A percentile compares a stretch with the other conserved stretches of the same genome.
Evolutionary conservation across 2,888 invertebrate genomes (phyloP).

Genomic region (Drosophila seclusa): DNA sequence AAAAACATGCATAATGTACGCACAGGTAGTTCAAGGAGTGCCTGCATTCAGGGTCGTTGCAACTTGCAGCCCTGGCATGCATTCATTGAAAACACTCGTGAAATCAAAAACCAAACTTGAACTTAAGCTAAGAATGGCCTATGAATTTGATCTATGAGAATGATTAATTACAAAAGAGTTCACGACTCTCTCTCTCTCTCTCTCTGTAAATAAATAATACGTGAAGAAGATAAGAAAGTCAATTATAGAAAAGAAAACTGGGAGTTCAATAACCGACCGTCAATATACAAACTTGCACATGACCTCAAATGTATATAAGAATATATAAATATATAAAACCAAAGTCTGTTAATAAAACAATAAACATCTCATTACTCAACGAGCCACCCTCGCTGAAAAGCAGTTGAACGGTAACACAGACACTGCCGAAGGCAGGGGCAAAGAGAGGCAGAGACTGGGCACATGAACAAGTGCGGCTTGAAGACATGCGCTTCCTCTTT

Average conservation of each 20-base stretch:
- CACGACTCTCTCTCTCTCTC: not conserved
- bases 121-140: not conserved
- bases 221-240: not conserved
- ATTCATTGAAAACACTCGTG: not conserved
- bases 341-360: not conserved
- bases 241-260: not conserved
- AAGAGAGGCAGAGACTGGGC: conserved; percentile 1
- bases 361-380: not conserved
- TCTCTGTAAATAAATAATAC: not conserved
- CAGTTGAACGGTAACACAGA: conserved; percentile 9
- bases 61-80: conserved; percentile 14
- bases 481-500: conserved; percentile 77
- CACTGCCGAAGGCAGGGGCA: not conserved
- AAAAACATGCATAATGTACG: conserved; percentile 3
- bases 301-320: not conserved
- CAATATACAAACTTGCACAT: not conserved
- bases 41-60: conserved; percentile 4
- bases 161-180: not conserved
- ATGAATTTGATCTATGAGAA: not conserved
- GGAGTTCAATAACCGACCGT: not conserved
- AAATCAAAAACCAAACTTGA: not conserved
- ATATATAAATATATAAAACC: not conserved
- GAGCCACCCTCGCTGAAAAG: conserved; percentile 35
- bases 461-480: conserved; percentile 63
- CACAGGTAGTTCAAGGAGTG: conserved; percentile 31